Evolutionary conservation across 2,113 vertebrate species (phyloP), one percentile per base, ranked within the genome.

Genomic region (Drymodes brunneopygia): DNA sequence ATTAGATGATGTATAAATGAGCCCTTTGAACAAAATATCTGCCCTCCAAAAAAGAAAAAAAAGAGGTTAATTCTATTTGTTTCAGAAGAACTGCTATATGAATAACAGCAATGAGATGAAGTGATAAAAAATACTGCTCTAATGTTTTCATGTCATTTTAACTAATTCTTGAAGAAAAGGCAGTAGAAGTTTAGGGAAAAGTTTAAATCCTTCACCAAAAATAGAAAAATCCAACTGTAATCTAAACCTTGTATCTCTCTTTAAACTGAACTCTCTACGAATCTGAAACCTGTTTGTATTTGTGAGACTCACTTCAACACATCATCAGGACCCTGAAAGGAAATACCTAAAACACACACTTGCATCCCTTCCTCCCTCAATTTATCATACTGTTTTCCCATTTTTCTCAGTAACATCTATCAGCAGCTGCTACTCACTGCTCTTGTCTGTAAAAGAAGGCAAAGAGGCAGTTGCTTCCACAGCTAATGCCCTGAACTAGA

Each of bases 381-480:
- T 87, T 96, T 94, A 94, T 95, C 15, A 22, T 81, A 91, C 44
- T 40, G 31, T 65, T 92, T 94, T 94, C 86, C 60, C 67, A 75
- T 94, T 94, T 94, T 97, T 86, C 94, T 71, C 90, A 87, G 75
- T 62, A 65, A 80, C 79, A 24, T 94, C 70, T 81, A 4, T 38
- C 28, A 91, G 94, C 97, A 98, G 97, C 96, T 97, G 96, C 91
- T 97, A 65, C 88, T 95, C 88, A 65, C 57, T 88, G 90, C 82
- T 96, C 96, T 97, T 44, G 6, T 83, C 66, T 92, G 95, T 44
- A 80, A 86, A 85, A 90, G 81, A 69, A 56, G 58, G 60, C 61
- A 82, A 88, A 92, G 94, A 64, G 91, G 85, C 92, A 42, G 45
- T 96, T 95, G 95, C 95, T 88, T 92, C 78, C 73, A 93, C 40